These are phyloP conservation scores for Adrianichthys oophorus DNA, from an alignment of 2,797 vertebrate genomes.

Conservation along the genomic window DNA sequence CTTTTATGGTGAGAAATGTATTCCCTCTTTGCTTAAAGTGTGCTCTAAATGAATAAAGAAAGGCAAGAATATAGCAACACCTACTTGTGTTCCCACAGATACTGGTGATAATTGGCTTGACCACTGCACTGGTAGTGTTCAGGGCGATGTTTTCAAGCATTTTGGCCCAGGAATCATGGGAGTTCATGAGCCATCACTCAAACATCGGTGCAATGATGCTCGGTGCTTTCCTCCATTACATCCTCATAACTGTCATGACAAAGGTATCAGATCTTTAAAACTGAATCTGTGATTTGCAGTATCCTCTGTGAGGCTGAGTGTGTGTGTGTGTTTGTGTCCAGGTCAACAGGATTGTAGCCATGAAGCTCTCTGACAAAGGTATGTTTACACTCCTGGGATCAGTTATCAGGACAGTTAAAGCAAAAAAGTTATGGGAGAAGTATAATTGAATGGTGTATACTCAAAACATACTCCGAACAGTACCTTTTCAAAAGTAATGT, in stretches of 20 bases:
- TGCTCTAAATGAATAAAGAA: background rate
- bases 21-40: constrained; percentile 2
- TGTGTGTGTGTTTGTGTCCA: constrained; percentile 55
- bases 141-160: constrained; percentile 80
- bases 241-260: constrained; percentile 89
- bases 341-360: constrained; percentile 86
- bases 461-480: too few species aligned
- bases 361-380: constrained; percentile 89
- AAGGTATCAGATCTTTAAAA: constrained; percentile 71
- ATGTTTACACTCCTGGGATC: constrained; percentile 35
- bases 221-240: constrained; percentile 87
- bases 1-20: constrained; percentile 78
- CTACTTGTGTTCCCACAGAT: constrained; percentile 75
- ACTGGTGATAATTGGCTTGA: constrained; percentile 84
- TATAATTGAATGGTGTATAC: too few species aligned
- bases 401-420: background rate
- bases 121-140: constrained; percentile 87
- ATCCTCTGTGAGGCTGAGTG: constrained; percentile 1
- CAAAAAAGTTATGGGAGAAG: background rate
- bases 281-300: background rate
- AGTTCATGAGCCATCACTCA: constrained; percentile 76
- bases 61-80: background rate
- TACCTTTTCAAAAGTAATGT: too few species aligned
- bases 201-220: constrained; percentile 79
- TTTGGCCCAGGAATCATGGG: constrained; percentile 66